Evolutionary conservation across 2,113 vertebrate genomes (phyloP), one percentile per base, ranked within the genome.

Genomic region (Anhinga rufa): DNA sequence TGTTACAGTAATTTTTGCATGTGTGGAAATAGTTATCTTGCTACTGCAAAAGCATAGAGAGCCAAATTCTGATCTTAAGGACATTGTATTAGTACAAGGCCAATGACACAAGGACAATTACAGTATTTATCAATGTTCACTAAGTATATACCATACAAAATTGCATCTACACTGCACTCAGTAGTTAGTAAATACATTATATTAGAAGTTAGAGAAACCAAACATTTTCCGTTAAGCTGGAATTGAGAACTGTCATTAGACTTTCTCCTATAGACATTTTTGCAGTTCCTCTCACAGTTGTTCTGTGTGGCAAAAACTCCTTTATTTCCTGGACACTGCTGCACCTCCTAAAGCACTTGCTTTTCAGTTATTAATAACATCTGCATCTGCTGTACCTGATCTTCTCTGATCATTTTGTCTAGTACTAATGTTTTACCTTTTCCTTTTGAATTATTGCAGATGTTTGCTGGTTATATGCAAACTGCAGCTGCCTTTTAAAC

Each of bases 71-170:
- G 38, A 34, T n/a, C 26, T 28, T 10, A 51, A 64, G 36, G 42
- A 48, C 10, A 4, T 2, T 2, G 8, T 26, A 13, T 9, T 36
- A 78, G 26, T 38, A 28, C 0, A 0, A 70, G 44, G 11, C 15
- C 26, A 82, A 36, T 0, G 2, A 26, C 57, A 66, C 14, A 65
- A 58, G 38, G 24, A 29, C 57, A 78, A 60, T 66, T 12, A 17
- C 12, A 76, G 3, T 9, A 44, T 15, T 69, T 78, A 81, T 24
- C 61, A 55, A 1, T 10, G 14, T 8, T 68, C 28, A 40, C 16
- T 44, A 34, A 25, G 8, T 6, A 11, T 31, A 7, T n/a, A 6
- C 19, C 49, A 9, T 1, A n/a, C 29, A 15, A 62, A 85, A 60
- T 4, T 51, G 26, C 24, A 34, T 31, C 57, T 46, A 22, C 38